Base-by-base conservation (phyloP, 2,113 vertebrate genomes). In the Leptobrachium ailaonicum region DNA sequence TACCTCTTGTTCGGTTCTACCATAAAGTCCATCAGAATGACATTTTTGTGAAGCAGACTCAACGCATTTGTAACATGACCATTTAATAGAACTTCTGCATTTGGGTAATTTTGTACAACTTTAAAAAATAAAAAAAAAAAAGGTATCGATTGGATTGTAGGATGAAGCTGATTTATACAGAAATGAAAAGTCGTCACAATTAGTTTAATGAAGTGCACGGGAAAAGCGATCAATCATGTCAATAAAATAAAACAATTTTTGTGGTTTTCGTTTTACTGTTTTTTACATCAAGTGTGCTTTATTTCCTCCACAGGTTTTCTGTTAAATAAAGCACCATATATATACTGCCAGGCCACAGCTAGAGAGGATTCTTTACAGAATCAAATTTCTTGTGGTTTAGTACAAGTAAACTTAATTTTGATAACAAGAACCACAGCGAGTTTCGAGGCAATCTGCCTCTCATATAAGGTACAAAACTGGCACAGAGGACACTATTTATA, bases 281-380 rank as follows among this genome's bases (percentile, higher is more conserved):
- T 95, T 96, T 95, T 98, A 96, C 96, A 96, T 95, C 95, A 96
- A 92, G 91, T 95, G 94, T 96, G 96, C 96, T 98, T 98, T 96
- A 98, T 95, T 96, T 94, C 92, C 92, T 93, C 95, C 95, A 98
- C 94, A 96, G 94, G 93, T 93, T 94, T 93, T 92, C 93, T 95
- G 95, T 97, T 95, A 95, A 96, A 97, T 97, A 98, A 99, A 99
- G 96, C 96, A 98, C 95, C 95, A 90, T 94, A 96, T 97, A 96
- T 97, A 97, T 95, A 99, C 95, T 94, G 95, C 95, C 96, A 98
- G 96, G 96, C 95, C 96, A 96, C 94, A 96, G 94, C 93, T 96
- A 95, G 92, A 96, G 93, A 95, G 92, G 96, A 99, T 98, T 98
- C 97, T 97, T 96, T 96, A 98, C 95, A 99, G 98, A 99, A 98